phyloP scores from a whole-genome alignment of 2,113 vertebrate genomes.

The Nettapus auritus region DNA sequence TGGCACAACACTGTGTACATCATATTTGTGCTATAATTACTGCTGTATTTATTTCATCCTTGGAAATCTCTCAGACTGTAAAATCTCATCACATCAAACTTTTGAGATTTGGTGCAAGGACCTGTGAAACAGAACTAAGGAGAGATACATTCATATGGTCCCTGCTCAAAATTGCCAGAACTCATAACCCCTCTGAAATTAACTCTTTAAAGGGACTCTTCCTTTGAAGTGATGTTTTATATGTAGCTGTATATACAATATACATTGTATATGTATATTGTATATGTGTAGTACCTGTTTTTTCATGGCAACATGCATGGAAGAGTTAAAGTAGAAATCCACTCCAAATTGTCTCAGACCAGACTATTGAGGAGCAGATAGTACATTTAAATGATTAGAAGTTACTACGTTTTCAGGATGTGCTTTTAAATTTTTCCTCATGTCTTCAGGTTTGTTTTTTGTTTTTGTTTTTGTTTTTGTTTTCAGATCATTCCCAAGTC shows the following conservation, averaged over 20 bases:
- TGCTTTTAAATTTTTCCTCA: not conserved
- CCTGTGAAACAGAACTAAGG: not conserved
- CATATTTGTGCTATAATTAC: not conserved
- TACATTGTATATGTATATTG: too few species aligned
- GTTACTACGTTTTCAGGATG: not conserved
- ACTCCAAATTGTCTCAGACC: not conserved
- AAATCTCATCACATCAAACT: not conserved
- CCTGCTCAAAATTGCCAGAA: not conserved
- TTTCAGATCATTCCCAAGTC: not conserved
- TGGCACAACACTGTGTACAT: not conserved
- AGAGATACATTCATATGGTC: fast-evolving
- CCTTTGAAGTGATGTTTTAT: not conserved
- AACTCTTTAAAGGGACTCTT: not conserved
- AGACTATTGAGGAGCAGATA: not conserved
- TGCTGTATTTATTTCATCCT: not conserved
- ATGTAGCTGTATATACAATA: not conserved
- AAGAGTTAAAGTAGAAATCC: not conserved
- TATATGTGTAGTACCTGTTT: not conserved
- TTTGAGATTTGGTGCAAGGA: not conserved
- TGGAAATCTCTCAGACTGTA: not conserved
- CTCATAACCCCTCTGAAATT: not conserved
- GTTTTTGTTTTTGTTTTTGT: not conserved
- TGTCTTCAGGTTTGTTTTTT: not conserved
- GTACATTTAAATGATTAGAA: not conserved
- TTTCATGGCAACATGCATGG: not conserved